Evolutionary conservation across 2,797 vertebrate genomes (phyloP).

Genomic region (Sarcophilus harrisii): DNA sequence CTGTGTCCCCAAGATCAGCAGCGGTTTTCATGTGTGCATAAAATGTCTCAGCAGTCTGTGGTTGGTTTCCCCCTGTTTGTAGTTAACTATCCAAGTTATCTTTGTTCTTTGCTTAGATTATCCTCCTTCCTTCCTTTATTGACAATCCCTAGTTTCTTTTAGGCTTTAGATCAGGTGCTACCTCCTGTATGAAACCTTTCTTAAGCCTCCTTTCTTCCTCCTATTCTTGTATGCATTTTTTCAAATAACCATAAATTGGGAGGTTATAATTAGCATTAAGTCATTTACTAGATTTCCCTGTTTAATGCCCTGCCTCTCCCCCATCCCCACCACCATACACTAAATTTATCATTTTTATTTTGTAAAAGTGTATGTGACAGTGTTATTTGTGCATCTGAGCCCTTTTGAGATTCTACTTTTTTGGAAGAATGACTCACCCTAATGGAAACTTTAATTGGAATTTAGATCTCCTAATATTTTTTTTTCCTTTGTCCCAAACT

Average conservation of each 20-base stretch:
- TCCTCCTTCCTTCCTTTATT: neutral
- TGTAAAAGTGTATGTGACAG: neutral
- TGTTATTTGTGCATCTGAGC: constrained; percentile 54
- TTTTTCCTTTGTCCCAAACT: constrained; percentile 47
- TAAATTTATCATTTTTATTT: constrained; percentile 19
- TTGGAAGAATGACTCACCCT: constrained; percentile 65
- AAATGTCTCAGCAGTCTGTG: neutral
- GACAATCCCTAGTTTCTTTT: neutral
- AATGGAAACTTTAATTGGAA: constrained; percentile 62
- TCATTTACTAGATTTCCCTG: constrained; percentile 34
- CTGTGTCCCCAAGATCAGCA: neutral
- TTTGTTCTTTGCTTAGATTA: neutral
- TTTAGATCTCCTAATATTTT: constrained; percentile 67
- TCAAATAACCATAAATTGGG: neutral
- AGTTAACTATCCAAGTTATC: neutral
- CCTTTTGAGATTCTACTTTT: constrained; percentile 40
- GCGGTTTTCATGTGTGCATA: neutral
- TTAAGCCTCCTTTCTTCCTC: neutral
- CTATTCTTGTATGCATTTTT: neutral
- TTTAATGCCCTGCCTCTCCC: constrained; percentile 19
- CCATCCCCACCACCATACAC: neutral
- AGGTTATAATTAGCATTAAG: neutral
- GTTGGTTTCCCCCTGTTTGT: neutral
- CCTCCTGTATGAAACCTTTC: neutral
- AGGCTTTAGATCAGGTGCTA: neutral